A percentile compares a stretch with the other conserved stretches of the same genome.
phyloP scores from a whole-genome alignment of 92 coral and sea anemone genomes.

The Palythoa heliodiscus region DNA sequence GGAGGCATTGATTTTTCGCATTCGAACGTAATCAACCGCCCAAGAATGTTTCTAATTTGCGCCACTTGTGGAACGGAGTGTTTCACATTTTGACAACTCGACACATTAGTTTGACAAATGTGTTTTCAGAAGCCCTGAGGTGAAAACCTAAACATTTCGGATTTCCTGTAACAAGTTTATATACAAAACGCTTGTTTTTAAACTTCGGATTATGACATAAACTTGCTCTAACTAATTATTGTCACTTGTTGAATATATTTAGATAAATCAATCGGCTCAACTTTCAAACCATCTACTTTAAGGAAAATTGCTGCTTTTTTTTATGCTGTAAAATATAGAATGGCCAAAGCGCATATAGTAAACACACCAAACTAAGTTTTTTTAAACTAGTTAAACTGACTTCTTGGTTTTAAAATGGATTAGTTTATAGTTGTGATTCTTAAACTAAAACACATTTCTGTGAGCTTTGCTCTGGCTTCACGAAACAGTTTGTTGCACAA shows the following conservation, averaged over 20 bases:
- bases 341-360: no score
- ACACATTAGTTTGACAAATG: constrained; percentile 25
- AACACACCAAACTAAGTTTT: no score
- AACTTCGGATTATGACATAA: neutral
- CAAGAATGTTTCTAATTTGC: neutral
- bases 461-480: no score
- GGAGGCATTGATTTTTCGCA: constrained; percentile 20
- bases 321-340: no score
- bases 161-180: constrained; percentile 30
- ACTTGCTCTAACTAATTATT: neutral
- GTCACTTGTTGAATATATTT: neutral
- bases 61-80: neutral
- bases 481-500: no score
- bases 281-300: no score
- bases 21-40: neutral
- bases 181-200: neutral
- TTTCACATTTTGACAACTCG: neutral
- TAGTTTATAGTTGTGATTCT: no score
- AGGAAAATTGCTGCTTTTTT: no score
- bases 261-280: no score
- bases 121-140: neutral
- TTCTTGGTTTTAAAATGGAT: no score
- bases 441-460: no score
- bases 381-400: no score
- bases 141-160: neutral